Evolutionary conservation across 2,113 vertebrate species (phyloP).

Genomic region (Herpetotheres cachinnans): DNA sequence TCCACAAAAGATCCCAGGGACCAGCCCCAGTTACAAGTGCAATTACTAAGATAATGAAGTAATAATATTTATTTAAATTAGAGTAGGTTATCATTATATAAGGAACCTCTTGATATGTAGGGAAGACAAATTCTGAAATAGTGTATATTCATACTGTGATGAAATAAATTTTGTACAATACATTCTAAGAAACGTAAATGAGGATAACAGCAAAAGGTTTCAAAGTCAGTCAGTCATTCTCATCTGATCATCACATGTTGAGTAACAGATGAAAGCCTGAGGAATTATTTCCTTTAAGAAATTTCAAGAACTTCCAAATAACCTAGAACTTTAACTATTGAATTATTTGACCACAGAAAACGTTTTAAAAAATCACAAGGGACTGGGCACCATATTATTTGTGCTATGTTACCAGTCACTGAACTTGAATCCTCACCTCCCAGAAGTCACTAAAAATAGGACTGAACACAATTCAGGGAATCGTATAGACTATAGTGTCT

Average conservation of each 20-base stretch:
- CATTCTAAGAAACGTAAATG: background rate
- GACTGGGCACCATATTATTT: background rate
- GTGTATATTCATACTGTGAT: background rate
- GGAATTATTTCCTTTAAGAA: background rate
- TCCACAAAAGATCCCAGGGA: background rate
- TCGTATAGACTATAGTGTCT: background rate
- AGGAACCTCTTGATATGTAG: background rate
- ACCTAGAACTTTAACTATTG: background rate
- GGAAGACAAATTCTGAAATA: background rate
- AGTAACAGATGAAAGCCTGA: background rate
- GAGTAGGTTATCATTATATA: background rate
- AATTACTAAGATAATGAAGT: constrained; percentile 16
- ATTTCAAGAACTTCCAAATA: background rate
- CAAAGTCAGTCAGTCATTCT: constrained; percentile 19
- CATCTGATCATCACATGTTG: constrained; percentile 29
- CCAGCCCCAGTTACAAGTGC: background rate
- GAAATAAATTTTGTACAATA: background rate
- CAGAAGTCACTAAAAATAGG: background rate
- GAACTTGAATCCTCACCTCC: background rate
- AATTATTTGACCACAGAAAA: background rate
- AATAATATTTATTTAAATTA: background rate
- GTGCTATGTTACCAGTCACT: background rate
- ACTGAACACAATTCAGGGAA: background rate
- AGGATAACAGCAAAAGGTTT: background rate
- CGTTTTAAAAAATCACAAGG: background rate